These are phyloP conservation scores for Antheraea assamensis DNA, from an alignment of 2,888 invertebrate genomes.

Conservation along the genomic window DNA sequence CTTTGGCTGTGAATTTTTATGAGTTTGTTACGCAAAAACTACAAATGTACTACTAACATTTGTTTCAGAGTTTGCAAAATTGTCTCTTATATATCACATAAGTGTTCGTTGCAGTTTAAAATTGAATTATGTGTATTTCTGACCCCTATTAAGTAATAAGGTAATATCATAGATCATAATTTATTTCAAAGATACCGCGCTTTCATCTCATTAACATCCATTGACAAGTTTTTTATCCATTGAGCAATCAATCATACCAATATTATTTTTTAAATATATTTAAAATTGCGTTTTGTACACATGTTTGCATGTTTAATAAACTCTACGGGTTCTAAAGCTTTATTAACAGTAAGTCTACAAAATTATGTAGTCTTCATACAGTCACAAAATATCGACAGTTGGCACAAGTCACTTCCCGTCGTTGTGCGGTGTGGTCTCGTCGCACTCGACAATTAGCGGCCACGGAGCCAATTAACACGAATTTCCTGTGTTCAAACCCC, in stretches of 20 bases:
- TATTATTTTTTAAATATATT: not conserved
- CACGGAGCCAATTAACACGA: constrained; percentile 73
- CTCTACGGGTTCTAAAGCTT: not conserved
- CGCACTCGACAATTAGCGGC: constrained; percentile 72
- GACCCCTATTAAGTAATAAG: not conserved
- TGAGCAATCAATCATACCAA: not conserved
- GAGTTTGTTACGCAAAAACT: constrained; percentile 5
- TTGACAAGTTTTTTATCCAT: not conserved
- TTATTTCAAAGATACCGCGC: not conserved
- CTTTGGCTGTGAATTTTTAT: constrained; percentile 1
- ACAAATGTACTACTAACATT: not conserved
- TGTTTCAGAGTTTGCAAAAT: not conserved
- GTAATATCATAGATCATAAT: not conserved
- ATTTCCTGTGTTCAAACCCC: constrained; percentile 74
- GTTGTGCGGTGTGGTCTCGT: constrained; percentile 57
- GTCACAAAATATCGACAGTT: constrained; percentile 38
- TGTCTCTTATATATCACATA: not conserved
- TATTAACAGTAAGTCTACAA: not conserved
- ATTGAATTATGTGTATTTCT: not conserved
- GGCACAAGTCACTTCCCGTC: constrained; percentile 59
- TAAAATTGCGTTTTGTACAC: not conserved
- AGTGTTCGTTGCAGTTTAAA: not conserved
- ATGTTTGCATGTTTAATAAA: not conserved
- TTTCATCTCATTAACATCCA: not conserved
- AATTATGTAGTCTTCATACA: not conserved